Percentiles rank a stretch among this genome's conserved stretches.
These are phyloP conservation scores for Ophthalmotilapia sp. DNA, from an alignment of 2,113 vertebrate species.

Conservation along the genomic window DNA sequence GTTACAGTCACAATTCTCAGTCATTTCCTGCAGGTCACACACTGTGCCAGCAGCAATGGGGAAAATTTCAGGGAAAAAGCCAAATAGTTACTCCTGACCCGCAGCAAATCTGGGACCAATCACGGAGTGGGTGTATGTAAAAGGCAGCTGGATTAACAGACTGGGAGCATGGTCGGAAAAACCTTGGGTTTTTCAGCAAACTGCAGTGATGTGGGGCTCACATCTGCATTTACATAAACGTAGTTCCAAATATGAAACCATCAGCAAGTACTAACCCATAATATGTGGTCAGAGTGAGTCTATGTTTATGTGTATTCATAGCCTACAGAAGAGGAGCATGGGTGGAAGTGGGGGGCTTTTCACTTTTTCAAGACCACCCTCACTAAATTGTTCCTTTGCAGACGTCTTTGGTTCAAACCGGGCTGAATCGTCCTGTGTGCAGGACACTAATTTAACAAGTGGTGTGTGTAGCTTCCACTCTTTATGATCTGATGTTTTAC, in stretches of 20 bases:
- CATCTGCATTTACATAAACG: conserved; percentile 58
- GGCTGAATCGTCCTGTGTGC: background rate
- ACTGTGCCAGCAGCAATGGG: conserved; percentile 34
- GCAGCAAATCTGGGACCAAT: conserved; percentile 55
- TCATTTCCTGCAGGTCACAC: conserved; percentile 42
- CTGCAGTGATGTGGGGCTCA: conserved; percentile 42
- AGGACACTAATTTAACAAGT: conserved; percentile 23
- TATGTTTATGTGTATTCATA: conserved; percentile 64
- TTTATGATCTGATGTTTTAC: background rate
- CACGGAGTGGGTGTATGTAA: conserved; percentile 15
- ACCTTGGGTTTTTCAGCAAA: conserved; percentile 42
- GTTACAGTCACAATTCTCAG: conserved; percentile 52
- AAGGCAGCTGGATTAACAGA: conserved; percentile 48
- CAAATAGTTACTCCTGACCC: conserved; percentile 21
- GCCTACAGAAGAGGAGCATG: conserved; percentile 36
- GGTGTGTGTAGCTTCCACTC: background rate
- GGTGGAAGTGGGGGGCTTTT: conserved; percentile 44
- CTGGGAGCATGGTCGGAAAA: conserved; percentile 55
- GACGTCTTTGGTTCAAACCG: background rate
- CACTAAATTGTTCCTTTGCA: conserved; percentile 13
- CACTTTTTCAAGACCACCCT: conserved; percentile 54
- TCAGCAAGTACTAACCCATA: conserved; percentile 57
- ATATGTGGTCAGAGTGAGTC: conserved; percentile 53
- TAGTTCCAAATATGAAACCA: conserved; percentile 52
- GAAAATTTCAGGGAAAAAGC: conserved; percentile 24